Evolutionary conservation across 2,888 invertebrate species (phyloP).

Genomic region (Venusia cambrica): DNA sequence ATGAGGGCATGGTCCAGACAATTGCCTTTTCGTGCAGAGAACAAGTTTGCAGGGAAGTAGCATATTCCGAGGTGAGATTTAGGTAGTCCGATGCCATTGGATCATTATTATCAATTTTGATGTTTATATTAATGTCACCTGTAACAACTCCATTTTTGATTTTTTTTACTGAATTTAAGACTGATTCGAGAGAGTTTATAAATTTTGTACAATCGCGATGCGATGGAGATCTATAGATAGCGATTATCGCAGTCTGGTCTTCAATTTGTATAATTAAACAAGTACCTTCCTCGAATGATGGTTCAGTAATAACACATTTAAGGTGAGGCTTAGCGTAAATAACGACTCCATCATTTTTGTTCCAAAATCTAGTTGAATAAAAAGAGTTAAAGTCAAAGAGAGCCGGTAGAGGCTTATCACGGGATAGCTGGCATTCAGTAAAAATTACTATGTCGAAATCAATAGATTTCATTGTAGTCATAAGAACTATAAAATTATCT

Average conservation of each 20-base stretch:
- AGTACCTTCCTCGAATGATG: background rate
- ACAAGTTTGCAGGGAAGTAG: background rate
- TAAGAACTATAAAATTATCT: background rate
- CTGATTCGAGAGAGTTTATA: background rate
- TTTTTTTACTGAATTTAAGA: background rate
- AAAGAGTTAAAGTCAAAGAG: background rate
- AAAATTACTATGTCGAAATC: constrained; percentile 1
- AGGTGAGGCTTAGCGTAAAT: background rate
- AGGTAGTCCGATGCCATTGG: constrained; percentile 2
- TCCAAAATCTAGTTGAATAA: background rate
- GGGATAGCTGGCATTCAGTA: constrained; percentile 1
- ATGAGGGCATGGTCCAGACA: constrained; percentile 2
- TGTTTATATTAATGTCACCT: constrained; percentile 1
- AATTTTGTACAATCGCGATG: background rate
- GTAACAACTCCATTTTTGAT: constrained; percentile 2
- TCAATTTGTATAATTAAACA: background rate
- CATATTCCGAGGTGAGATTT: constrained; percentile 3
- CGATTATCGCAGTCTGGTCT: constrained; percentile 3
- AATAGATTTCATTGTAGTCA: background rate
- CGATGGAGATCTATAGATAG: constrained; percentile 3
- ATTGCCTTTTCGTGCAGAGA: constrained; percentile 1
- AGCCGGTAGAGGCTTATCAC: background rate
- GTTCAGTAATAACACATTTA: background rate
- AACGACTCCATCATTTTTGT: constrained; percentile 4
- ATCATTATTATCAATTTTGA: background rate